phyloP scores from a whole-genome alignment of 2,113 vertebrate genomes.

The Agapornis roseicollis region DNA sequence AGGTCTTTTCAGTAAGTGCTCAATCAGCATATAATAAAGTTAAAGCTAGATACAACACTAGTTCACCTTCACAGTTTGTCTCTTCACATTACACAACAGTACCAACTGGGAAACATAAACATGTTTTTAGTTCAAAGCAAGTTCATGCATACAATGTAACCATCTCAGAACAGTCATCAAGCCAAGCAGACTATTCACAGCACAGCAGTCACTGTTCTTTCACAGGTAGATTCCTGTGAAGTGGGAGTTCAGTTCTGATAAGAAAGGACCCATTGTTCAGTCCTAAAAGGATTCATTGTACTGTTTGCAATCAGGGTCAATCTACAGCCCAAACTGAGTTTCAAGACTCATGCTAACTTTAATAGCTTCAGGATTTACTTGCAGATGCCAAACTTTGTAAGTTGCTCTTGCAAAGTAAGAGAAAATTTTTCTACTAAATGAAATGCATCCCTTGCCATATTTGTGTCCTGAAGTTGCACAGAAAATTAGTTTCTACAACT shows the following conservation, averaged over 20 bases:
- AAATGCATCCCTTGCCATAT: background rate
- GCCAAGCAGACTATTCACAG: background rate
- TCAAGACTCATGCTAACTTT: background rate
- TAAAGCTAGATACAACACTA: background rate
- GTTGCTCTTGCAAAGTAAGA: background rate
- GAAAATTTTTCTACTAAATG: background rate
- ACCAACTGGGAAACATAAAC: background rate
- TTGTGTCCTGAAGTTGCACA: background rate
- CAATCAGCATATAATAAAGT: background rate
- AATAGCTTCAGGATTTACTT: background rate
- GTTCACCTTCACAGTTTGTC: background rate
- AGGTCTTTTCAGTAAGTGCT: background rate
- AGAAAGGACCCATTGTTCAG: background rate
- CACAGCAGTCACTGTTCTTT: background rate
- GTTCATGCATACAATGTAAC: background rate
- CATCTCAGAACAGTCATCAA: background rate
- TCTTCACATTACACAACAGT: background rate
- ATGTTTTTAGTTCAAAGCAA: background rate
- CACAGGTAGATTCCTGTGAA: background rate
- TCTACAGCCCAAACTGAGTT: background rate
- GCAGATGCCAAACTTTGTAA: background rate
- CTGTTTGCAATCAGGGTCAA: background rate
- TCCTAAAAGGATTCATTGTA: fast-evolving
- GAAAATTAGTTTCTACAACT: background rate
- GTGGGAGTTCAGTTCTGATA: background rate